Evolutionary conservation across 2,113 vertebrate species (phyloP), one percentile per base, ranked within the genome.

Genomic region (Cinclus cinclus): DNA sequence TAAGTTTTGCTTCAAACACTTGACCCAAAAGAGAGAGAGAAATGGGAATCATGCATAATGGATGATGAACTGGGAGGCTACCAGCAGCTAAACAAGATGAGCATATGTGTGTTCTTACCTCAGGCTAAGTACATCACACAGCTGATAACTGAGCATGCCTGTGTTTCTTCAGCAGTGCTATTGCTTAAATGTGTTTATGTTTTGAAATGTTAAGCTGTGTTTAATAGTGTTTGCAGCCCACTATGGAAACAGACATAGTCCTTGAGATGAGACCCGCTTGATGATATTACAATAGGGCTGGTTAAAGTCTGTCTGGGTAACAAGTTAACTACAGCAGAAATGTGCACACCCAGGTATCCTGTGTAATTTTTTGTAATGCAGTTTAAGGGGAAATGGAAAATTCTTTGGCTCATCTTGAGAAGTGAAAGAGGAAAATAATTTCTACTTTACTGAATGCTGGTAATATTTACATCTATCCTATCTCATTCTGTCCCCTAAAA

Each of bases 1-100:
- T 62, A 99, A 95, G 90, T 98, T 96, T 83, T 99, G 98, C 86
- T 99, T 99, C 94, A 99, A 95, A 92, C 96, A 98, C 99, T 99
- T 91, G 55, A 37, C 49, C 58, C 53, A 62, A 88, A 90, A 42
- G 21, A 31, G 8, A 49, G 50, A 28, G 58, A 86, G 15, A 73
- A 76, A 30, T 37, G 13, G 27, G 12, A 84, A 55, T 81, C 37
- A 84, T 59, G 52, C 6, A 50, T 53, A 55, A 33, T 37, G 47
- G 56, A 25, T 65, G n/a, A 49, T 53, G 67, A 88, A 50, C 60
- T 70, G 50, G 28, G 44, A 89, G 47, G 25, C 59, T 65, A 63
- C n/a, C 27, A 65, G 56, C 56, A 89, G 31, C 63, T 83, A 47
- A 85, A 74, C 31, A 49, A 53, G 64, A 33, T 22, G 37, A 84